phyloP scores from a whole-genome alignment of 2,888 invertebrate species.

The Melipona bicolor region DNA sequence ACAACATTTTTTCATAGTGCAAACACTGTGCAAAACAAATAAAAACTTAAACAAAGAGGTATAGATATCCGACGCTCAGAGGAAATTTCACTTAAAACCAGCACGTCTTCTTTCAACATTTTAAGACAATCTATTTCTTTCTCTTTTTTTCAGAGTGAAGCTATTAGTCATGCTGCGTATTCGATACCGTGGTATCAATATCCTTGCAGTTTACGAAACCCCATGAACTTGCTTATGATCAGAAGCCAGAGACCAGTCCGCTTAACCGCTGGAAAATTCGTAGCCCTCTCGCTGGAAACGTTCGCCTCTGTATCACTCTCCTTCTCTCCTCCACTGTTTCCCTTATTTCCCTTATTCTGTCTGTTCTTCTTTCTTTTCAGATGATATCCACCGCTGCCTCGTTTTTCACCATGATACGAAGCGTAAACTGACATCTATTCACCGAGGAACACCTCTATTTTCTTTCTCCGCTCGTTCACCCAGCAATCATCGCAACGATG shows the following conservation, averaged over 20 bases:
- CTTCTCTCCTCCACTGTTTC: neutral
- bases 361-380: conserved; percentile 42
- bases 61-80: neutral
- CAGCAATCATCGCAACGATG: neutral
- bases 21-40: too few relatives aligned
- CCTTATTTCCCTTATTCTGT: too few relatives aligned
- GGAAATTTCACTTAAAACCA: neutral
- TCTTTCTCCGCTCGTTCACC: neutral
- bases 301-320: conserved; percentile 60
- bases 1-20: too few relatives aligned
- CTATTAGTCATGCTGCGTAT: conserved; percentile 59
- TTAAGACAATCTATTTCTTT: neutral
- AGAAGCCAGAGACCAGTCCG: conserved; percentile 66
- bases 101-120: neutral
- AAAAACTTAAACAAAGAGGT: too few relatives aligned
- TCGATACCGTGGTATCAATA: conserved; percentile 66
- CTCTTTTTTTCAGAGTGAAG: conserved; percentile 60
- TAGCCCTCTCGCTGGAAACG: conserved; percentile 70
- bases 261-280: conserved; percentile 72
- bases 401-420: conserved; percentile 69
- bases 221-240: conserved; percentile 61
- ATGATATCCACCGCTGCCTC: conserved; percentile 72
- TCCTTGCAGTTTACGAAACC: conserved; percentile 37
- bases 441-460: too few relatives aligned
- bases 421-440: conserved; percentile 49